Evolutionary conservation across 2,888 invertebrate species (phyloP), one percentile per base, ranked within the genome.

Genomic region (Arrhopalites spinosus): DNA sequence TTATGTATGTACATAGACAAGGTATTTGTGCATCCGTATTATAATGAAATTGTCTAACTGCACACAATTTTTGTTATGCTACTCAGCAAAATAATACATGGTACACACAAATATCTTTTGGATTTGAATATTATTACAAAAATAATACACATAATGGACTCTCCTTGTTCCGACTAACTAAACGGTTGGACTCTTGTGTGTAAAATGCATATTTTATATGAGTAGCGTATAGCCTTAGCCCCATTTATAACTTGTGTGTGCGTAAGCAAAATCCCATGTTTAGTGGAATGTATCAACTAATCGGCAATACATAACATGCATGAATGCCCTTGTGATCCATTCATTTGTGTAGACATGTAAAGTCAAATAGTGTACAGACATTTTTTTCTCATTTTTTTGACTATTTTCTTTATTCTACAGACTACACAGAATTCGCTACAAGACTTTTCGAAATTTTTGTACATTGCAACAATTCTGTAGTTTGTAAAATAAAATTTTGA

Each of bases 201-300:
- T 56, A n/a, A n/a, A n/a, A n/a, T n/a, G n/a, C n/a, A n/a, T n/a
- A n/a, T 15, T 20, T 5, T 5, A 15, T 5, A 15, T 20, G 56
- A 8, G 63, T 23, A 17, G 5, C 15, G 63, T n/a, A 27, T 11
- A 30, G 29, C 45, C 30, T 2, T 66, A 43, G 13, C 43, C 43
- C 66, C 43, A 66, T 30, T 66, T 66, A 66, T 66, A 36, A 66
- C 36, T 66, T 8, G n/a, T 23, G 43, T 20, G 66, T 20, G 30
- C 5, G 43, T 36, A 23, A 5, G 5, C 13, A 66, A 30, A 43
- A 43, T 5, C 66, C 20, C 66, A 66, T 66, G 66, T 43, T 20
- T 66, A 66, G 66, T 43, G 43, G 20, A 66, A 36, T 43, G 43
- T 66, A 66, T 36, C 36, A 36, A 36, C 3, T 36, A 36, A 27